A percentile compares a stretch with the other conserved stretches of the same genome.
These are phyloP conservation scores for Branchellion lobata DNA, from an alignment of 2,888 invertebrate species.

Conservation along the genomic window DNA sequence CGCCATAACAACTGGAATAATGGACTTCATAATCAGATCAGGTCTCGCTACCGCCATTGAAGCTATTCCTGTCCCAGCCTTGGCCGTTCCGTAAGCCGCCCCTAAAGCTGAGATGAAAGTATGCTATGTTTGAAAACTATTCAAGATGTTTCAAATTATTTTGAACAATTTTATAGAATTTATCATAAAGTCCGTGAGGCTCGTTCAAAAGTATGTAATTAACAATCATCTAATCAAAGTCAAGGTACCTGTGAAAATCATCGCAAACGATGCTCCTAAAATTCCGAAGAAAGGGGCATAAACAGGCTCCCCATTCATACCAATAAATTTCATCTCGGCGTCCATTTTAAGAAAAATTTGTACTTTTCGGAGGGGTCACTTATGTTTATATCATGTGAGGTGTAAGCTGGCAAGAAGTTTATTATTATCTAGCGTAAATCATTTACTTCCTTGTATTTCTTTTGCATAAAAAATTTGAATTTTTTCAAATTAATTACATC, in stretches of 20 bases:
- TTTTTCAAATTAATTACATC: too few relatives aligned
- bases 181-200: not conserved
- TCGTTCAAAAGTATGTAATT: not conserved
- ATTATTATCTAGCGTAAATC: too few relatives aligned
- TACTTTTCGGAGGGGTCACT: not conserved
- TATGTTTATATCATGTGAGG: slow-evolving; percentile 10
- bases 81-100: slow-evolving; percentile 99
- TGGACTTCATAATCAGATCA: slow-evolving; percentile 99
- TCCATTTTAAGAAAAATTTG: slow-evolving; percentile 6
- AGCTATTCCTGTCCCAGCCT: slow-evolving; percentile 99
- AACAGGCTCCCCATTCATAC: slow-evolving; percentile 51
- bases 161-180: not conserved
- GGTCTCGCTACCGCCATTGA: slow-evolving; percentile 99
- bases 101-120: slow-evolving; percentile 76
- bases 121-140: not conserved
- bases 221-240: not conserved
- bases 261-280: slow-evolving; percentile 98
- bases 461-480: too few relatives aligned
- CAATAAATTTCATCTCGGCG: slow-evolving; percentile 1
- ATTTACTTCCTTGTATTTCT: too few relatives aligned
- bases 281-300: slow-evolving; percentile 99
- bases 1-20: slow-evolving; percentile 83
- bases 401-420: too few relatives aligned
- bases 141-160: not conserved
- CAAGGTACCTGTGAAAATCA: slow-evolving; percentile 95